These are phyloP conservation scores for Shinisaurus crocodilurus DNA, from an alignment of 2,113 vertebrate genomes.

Conservation along the genomic window DNA sequence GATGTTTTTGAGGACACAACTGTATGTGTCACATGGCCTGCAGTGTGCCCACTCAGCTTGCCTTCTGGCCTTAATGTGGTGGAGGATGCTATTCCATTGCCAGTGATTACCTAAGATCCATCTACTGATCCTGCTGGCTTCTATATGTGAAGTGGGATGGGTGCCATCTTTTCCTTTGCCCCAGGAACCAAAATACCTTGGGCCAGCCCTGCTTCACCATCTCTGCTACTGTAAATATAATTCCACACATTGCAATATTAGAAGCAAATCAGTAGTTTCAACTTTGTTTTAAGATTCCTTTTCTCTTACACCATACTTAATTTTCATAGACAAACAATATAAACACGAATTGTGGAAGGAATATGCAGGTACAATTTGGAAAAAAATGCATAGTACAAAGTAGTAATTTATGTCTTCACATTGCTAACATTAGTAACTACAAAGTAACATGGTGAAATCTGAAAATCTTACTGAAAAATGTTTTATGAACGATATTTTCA, in stretches of 20 bases:
- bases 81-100: no score
- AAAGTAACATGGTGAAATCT: slow-evolving; percentile 3
- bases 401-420: background rate
- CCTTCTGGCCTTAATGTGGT: no score
- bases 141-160: no score
- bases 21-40: no score
- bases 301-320: background rate
- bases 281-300: background rate
- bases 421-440: background rate
- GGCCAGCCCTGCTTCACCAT: background rate
- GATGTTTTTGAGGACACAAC: no score
- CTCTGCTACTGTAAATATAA: background rate
- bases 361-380: slow-evolving; percentile 5
- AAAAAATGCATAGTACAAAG: background rate
- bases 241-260: background rate
- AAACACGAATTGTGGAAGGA: background rate
- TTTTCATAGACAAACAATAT: slow-evolving; percentile 11
- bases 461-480: slow-evolving; percentile 7
- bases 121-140: no score
- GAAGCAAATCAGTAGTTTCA: background rate
- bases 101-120: no score
- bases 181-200: no score
- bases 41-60: no score
- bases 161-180: no score
- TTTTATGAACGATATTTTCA: slow-evolving; percentile 5